These are phyloP conservation scores for Gadopsis marmoratus DNA, from an alignment of 2,797 vertebrate genomes.

Conservation along the genomic window DNA sequence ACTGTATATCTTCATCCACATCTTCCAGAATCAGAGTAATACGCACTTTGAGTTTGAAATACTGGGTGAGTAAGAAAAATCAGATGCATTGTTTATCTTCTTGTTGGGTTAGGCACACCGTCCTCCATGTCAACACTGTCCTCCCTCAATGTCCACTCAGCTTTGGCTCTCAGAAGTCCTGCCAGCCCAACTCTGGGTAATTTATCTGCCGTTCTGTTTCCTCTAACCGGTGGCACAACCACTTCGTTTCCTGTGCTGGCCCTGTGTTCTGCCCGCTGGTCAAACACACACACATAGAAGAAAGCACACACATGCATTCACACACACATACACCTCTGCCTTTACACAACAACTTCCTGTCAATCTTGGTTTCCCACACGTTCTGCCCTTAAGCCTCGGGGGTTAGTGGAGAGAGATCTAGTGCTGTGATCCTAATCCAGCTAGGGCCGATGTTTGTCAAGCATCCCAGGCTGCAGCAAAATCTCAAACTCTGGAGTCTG, in stretches of 20 bases:
- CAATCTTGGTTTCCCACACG: conserved; percentile 66
- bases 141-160: conserved; percentile 65
- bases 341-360: conserved; percentile 75
- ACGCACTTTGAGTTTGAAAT: conserved; percentile 30
- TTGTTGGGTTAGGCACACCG: conserved; percentile 54
- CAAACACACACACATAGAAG: conserved; percentile 61
- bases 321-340: conserved; percentile 60
- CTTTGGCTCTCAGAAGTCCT: conserved; percentile 74
- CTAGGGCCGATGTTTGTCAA: conserved; percentile 52
- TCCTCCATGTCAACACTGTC: conserved; percentile 73
- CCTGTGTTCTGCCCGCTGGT: conserved; percentile 69
- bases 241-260: conserved; percentile 73
- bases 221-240: conserved; percentile 75
- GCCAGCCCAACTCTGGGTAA: conserved; percentile 77
- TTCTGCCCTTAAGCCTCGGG: conserved; percentile 64
- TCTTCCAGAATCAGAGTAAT: conserved; percentile 9
- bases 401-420: conserved; percentile 51
- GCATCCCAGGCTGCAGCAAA: conserved; percentile 38
- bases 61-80: conserved; percentile 32
- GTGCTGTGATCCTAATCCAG: conserved; percentile 74
- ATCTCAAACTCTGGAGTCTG: conserved; percentile 27
- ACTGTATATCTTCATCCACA: background rate
- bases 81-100: conserved; percentile 59
- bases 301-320: conserved; percentile 52
- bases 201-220: conserved; percentile 75